phyloP scores from a whole-genome alignment of 1,140 invertebrate species.

The Branchinecta lindahli region DNA sequence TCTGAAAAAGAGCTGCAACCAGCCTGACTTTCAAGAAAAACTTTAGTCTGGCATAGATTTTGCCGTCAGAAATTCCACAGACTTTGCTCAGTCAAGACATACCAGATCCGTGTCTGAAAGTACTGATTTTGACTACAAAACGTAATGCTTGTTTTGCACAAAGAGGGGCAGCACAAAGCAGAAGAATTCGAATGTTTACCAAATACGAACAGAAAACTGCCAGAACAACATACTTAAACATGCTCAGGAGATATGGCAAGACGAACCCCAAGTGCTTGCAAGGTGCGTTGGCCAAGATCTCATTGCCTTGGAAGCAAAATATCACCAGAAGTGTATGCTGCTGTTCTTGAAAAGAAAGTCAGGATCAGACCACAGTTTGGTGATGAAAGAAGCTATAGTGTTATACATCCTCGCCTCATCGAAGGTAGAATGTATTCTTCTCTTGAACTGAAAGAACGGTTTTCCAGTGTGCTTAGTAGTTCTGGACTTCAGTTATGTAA shows the following conservation, averaged over 20 bases:
- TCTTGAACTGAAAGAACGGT: too few species aligned
- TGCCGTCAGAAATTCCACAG: not conserved
- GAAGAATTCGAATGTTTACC: not conserved
- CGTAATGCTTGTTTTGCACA: constrained; percentile 1
- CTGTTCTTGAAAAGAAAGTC: too few species aligned
- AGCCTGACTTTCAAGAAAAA: too few species aligned
- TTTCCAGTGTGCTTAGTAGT: not conserved
- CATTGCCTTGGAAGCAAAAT: too few species aligned
- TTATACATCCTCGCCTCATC: not conserved
- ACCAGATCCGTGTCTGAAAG: not conserved
- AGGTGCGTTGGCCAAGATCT: constrained; percentile 3
- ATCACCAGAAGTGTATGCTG: too few species aligned
- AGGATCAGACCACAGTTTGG: not conserved
- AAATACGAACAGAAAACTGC: constrained; percentile 3
- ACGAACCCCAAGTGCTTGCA: not conserved
- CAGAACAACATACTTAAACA: not conserved
- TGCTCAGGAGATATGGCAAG: not conserved
- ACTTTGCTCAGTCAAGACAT: not conserved
- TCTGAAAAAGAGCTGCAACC: too few species aligned
- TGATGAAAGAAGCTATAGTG: constrained; percentile 6
- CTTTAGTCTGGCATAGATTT: too few species aligned
- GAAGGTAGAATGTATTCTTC: too few species aligned
- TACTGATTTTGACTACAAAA: constrained; percentile 2
- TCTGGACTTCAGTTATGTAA: constrained; percentile 1
- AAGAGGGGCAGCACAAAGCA: not conserved